Evolutionary conservation across 2,797 vertebrate species (phyloP), one percentile per base, ranked within the genome.

Genomic region (Lemur catta): DNA sequence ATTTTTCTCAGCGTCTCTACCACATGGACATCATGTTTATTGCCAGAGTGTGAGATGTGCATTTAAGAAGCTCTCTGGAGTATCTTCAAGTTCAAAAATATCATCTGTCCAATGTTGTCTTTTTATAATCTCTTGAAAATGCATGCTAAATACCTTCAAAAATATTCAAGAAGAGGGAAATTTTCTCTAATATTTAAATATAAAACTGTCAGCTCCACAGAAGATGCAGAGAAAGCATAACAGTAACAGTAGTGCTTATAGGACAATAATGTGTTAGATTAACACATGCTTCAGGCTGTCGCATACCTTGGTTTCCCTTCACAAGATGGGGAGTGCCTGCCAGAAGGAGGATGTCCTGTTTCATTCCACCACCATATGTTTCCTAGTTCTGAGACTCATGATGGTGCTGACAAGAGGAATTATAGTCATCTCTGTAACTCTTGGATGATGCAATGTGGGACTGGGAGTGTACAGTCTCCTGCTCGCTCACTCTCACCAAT

Each of bases 81-180:
- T 74, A 87, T 63, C 74, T 94, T 92, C 41, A 38, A 57, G 57
- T 96, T 92, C 33, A 93, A 79, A 95, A 63, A 63, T 78, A 61
- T 81, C 61, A 89, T 85, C 63, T 85, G 46, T 61, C 26, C 55
- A 76, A 82, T 76, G 71, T 41, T 71, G 75, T 15, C 30, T 90
- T 85, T 79, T 71, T 79, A 76, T n/a, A 76, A 7, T 24, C 30
- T 75, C 35, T 91, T 69, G 26, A 93, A 84, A 84, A 61, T 72
- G 17, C 43, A 69, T n/a, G 48, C 9, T 59, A 57, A 95, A 65
- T 71, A 72, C 4, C 24, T 92, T 93, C 26, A 46, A 78, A 74
- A 81, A 71, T 38, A 84, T 91, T 75, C 43, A 80, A 75, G 17
- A 95, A 75, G 24, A 71, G 8, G 3, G 7, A 55, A 80, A 69